Base-by-base conservation (phyloP, 2,888 invertebrate species). In the Lasioglossum oenotherae region DNA sequence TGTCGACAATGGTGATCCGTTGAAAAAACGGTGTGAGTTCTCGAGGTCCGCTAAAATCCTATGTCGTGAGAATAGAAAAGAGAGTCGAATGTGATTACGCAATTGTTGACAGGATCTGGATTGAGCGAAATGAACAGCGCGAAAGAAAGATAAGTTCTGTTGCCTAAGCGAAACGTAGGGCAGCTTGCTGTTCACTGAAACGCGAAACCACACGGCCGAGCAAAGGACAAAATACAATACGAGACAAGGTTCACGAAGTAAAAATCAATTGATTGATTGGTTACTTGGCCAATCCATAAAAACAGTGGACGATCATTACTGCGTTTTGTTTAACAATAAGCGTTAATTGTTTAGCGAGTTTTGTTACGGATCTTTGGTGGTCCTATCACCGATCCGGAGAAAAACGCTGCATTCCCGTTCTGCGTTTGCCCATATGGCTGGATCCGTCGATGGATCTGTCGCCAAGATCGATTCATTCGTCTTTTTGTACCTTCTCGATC, bases 401-500 rank as follows among this genome's bases (percentile, higher is more conserved):
- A 14, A 64, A 64, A 44, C n/a, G 85, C 76, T 60, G 80, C 85
- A 38, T 41, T 80, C 44, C 69, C 57, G 53, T 57, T 57, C 44
- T n/a, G n/a, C 60, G 27, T 27, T 73, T 44, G 19, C 64, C 41
- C 53, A 8, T n/a, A 78, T 53, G 81, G 84, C 67, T 74, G 81
- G 86, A 83, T 79, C 84, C 44, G 87, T 81, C 83, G 16, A 31
- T 83, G 79, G 85, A 81, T 80, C 87, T 64, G 60, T 78, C 80
- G 38, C 77, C 77, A 88, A 86, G 81, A 85, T 86, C 87, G 87
- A 85, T 91, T 84, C 81, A 81, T 82, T 79, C 76, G 81, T 78
- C 79, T 80, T 82, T 85, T 87, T 90, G 91, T 97, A 98, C 98
- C 98, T 98, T 98, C 96, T 98, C 98, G 95, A 98, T 98, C 93